Conservation (phyloP, 2,888 invertebrate genomes). For the Eudemis profundana region DNA sequence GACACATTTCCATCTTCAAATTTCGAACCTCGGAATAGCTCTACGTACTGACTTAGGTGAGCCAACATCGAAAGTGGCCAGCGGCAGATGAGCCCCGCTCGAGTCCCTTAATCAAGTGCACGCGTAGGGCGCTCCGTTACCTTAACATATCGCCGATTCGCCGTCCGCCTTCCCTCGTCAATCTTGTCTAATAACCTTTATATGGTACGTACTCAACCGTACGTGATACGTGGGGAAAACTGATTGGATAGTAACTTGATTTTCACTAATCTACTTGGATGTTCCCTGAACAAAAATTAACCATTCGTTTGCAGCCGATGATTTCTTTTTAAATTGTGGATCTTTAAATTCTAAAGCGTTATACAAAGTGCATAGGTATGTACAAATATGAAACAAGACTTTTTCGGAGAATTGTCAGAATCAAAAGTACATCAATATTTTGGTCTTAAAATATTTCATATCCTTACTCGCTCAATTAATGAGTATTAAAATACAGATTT, state of each 20-base stretch:
- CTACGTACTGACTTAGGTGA: neutral
- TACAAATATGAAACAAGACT: too few relatives aligned
- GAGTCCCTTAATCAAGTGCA: slow-evolving; percentile 73
- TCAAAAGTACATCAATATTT: too few relatives aligned
- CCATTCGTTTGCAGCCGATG: too few relatives aligned
- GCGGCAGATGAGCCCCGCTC: slow-evolving; percentile 62
- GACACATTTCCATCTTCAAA: too few relatives aligned
- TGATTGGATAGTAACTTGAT: slow-evolving; percentile 28
- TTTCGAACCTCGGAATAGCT: neutral
- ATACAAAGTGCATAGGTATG: too few relatives aligned
- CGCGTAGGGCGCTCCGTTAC: slow-evolving; percentile 65
- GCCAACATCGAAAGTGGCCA: slow-evolving; percentile 26
- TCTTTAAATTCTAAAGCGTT: too few relatives aligned
- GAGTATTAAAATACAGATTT: too few relatives aligned
- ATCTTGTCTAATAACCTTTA: slow-evolving; percentile 26
- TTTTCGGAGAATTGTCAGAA: too few relatives aligned
- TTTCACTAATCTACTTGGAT: neutral
- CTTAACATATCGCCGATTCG: slow-evolving; percentile 67
- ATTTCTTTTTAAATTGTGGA: too few relatives aligned
- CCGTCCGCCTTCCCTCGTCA: slow-evolving; percentile 47
- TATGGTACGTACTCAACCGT: slow-evolving; percentile 22
- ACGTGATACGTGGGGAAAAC: slow-evolving; percentile 24
- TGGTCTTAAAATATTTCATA: too few relatives aligned
- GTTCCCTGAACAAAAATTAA: neutral
- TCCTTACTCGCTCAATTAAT: too few relatives aligned